Evolutionary conservation across 2,797 vertebrate species (phyloP).

Genomic region (Spatula versicolor): DNA sequence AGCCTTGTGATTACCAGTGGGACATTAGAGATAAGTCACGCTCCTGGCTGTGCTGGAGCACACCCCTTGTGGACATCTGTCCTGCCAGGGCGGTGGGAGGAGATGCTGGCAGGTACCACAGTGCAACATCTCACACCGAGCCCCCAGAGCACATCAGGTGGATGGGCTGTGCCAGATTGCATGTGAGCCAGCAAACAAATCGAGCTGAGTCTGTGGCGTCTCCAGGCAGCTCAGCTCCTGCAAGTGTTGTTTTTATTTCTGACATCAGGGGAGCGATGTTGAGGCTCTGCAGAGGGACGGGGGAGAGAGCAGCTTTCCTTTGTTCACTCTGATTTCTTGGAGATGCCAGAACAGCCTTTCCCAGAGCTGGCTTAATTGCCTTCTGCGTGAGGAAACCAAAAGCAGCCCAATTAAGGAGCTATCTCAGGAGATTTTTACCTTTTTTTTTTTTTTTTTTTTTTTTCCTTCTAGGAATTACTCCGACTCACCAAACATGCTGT

Average conservation of each 20-base stretch:
- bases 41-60: accelerated
- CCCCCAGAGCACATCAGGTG: background rate
- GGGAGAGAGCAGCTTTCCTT: background rate
- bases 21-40: accelerated
- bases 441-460: background rate
- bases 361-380: background rate
- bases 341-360: background rate
- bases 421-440: background rate
- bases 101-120: background rate
- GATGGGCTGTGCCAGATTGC: background rate
- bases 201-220: background rate
- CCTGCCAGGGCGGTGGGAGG: background rate
- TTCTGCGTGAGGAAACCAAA: background rate
- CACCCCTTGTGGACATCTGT: accelerated
- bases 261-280: background rate
- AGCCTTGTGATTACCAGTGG: accelerated
- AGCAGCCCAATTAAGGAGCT: background rate
- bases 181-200: background rate
- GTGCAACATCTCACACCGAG: background rate
- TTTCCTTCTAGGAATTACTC: slow-evolving; percentile 58
- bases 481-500: background rate
- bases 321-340: background rate
- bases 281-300: background rate
- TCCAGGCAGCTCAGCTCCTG: background rate
- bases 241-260: background rate